These are phyloP conservation scores for Sander vitreus DNA, from an alignment of 2,113 vertebrate species.

Conservation along the genomic window DNA sequence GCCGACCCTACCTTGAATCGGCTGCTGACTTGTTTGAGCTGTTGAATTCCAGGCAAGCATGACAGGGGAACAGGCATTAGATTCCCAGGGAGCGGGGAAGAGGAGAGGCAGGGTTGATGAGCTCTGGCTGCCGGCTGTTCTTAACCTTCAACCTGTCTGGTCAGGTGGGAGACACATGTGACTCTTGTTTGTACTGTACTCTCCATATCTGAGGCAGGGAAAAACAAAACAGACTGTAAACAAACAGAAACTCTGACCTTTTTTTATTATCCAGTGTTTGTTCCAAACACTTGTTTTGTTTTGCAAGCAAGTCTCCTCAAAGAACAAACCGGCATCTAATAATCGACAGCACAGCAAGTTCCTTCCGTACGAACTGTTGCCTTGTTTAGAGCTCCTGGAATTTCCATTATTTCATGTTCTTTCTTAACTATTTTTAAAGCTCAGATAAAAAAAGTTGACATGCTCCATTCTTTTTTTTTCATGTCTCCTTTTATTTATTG, in stretches of 20 bases:
- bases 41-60: conserved; percentile 70
- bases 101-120: conserved; percentile 56
- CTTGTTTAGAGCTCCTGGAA: conserved; percentile 71
- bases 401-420: conserved; percentile 67
- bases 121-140: conserved; percentile 69
- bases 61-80: conserved; percentile 68
- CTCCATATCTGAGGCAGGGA: conserved; percentile 70
- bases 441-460: conserved; percentile 44
- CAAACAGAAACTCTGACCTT: conserved; percentile 84
- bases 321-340: conserved; percentile 75
- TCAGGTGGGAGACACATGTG: conserved; percentile 77
- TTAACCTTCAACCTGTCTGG: conserved; percentile 70
- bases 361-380: conserved; percentile 69
- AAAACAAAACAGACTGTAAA: conserved; percentile 79
- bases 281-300: conserved; percentile 85
- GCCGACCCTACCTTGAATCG: conserved; percentile 71
- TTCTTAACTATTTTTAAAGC: conserved; percentile 46
- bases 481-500: conserved; percentile 25
- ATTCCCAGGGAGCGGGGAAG: conserved; percentile 25
- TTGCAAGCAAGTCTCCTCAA: conserved; percentile 73
- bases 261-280: conserved; percentile 84
- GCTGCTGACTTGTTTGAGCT: conserved; percentile 68
- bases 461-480: conserved; percentile 52
- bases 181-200: conserved; percentile 81
- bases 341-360: conserved; percentile 67